Evolutionary conservation across 2,113 vertebrate genomes (phyloP), one percentile per base, ranked within the genome.

Genomic region (Cyprinus carpio): DNA sequence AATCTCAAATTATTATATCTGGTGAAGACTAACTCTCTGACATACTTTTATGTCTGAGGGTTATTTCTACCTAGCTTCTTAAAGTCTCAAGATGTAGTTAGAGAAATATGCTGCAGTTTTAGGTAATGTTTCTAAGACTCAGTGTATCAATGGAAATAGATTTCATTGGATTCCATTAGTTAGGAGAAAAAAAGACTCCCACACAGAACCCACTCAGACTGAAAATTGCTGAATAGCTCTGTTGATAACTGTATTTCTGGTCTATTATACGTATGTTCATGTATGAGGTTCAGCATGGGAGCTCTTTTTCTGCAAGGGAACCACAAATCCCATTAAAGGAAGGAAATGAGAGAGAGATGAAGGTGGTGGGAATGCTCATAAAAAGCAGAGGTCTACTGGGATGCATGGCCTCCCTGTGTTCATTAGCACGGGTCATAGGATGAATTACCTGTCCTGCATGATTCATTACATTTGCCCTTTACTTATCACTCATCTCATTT

Each of bases 391-490:
- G 58, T 72, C 51, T 72, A 5, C 46, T 62, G 51, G 49, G 37
- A 56, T 2, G 6, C 81, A 51, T 74, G 65, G 76, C 76, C 65
- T 84, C 54, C 75, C 56, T 78, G 34, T 75, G 64, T 83, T 80
- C 82, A 87, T 87, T 75, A 84, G 58, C 46, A 72, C 20, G 23
- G 25, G 56, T 34, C 20, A 12, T 71, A n/a, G 65, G 46, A 80
- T 75, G 67, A 34, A 84, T 87, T 79, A 84, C 65, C 86, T 81
- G 67, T 84, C 76, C 74, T 25, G 46, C 75, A 46, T 60, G 75
- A 87, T 74, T 81, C 51, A 79, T 74, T 84, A 37, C 58, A 60
- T 37, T 31, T 79, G 69, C n/a, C 82, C 82, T 81, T 84, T 87
- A 75, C 56, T 83, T 67, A 64, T 37, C 58, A 15, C 51, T 74